Evolutionary conservation across 2,113 vertebrate species (phyloP).

Genomic region (Rhombomys opimus): DNA sequence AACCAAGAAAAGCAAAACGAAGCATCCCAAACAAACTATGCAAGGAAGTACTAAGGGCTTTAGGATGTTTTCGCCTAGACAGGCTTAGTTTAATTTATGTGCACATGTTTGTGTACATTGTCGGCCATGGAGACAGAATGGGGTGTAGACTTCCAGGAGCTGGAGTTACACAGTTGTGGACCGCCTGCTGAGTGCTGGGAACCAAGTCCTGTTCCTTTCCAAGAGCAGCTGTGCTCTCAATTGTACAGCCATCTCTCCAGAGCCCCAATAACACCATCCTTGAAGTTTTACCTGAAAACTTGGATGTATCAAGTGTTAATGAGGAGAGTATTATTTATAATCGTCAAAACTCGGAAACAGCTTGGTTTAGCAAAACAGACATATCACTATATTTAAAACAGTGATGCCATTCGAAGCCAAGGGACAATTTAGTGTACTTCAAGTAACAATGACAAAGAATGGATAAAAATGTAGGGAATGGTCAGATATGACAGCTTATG

Average conservation of each 20-base stretch:
- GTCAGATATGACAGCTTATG: no score
- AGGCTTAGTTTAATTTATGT: no score
- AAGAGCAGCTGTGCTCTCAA: neutral
- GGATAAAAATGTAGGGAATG: neutral
- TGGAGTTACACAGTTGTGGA: no score
- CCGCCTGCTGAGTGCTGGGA: neutral
- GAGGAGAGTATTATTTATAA: neutral
- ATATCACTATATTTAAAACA: neutral
- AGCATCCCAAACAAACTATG: neutral
- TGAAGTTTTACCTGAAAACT: neutral
- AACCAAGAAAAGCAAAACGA: neutral
- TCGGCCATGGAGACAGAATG: neutral
- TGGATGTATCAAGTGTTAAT: neutral
- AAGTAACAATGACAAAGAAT: neutral
- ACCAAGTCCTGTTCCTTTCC: neutral
- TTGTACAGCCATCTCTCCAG: neutral
- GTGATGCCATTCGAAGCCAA: neutral
- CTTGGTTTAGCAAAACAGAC: neutral
- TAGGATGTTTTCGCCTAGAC: neutral
- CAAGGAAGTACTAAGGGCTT: neutral
- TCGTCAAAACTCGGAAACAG: neutral
- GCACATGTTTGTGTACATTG: neutral
- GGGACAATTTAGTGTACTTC: neutral
- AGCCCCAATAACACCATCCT: no score
- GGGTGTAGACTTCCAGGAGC: neutral